Evolutionary conservation across 1,140 invertebrate genomes (phyloP).

Genomic region (Cotesia chilonis): DNA sequence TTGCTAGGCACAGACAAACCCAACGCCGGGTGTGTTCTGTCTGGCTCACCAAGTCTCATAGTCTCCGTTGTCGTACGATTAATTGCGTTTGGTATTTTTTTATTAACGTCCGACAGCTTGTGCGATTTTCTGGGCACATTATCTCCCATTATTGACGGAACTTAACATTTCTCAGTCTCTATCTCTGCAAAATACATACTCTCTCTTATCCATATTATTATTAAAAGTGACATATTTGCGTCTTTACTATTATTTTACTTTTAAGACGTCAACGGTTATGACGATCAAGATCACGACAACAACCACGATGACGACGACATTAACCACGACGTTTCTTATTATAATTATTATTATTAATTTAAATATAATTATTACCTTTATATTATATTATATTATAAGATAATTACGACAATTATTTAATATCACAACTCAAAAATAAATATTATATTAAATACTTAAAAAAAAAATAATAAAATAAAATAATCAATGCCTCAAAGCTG

Average conservation of each 20-base stretch:
- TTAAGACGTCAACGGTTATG: background rate
- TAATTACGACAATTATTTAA: too few species aligned
- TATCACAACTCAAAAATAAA: background rate
- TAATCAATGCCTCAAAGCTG: background rate
- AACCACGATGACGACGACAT: slow-evolving; percentile 8
- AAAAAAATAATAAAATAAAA: background rate
- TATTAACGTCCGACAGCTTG: slow-evolving; percentile 52
- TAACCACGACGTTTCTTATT: too few species aligned
- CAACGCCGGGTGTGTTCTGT: slow-evolving; percentile 60
- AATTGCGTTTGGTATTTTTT: slow-evolving; percentile 68
- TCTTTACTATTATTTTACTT: background rate
- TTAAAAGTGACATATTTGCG: slow-evolving; percentile 34
- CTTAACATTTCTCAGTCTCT: slow-evolving; percentile 36
- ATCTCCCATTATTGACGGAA: slow-evolving; percentile 57
- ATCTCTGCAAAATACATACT: slow-evolving; percentile 13
- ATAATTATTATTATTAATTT: background rate
- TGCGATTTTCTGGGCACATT: slow-evolving; percentile 61
- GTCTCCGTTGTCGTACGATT: slow-evolving; percentile 82
- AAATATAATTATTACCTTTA: background rate
- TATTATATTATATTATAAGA: background rate
- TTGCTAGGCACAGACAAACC: slow-evolving; percentile 46
- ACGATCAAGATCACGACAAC: background rate
- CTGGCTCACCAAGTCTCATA: slow-evolving; percentile 73
- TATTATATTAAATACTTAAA: background rate
- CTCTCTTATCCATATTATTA: slow-evolving; percentile 32